A percentile compares a stretch with the other conserved stretches of the same genome.
Evolutionary conservation across 2,113 vertebrate genomes (phyloP).

Genomic region (Forbesichthys agassizii): DNA sequence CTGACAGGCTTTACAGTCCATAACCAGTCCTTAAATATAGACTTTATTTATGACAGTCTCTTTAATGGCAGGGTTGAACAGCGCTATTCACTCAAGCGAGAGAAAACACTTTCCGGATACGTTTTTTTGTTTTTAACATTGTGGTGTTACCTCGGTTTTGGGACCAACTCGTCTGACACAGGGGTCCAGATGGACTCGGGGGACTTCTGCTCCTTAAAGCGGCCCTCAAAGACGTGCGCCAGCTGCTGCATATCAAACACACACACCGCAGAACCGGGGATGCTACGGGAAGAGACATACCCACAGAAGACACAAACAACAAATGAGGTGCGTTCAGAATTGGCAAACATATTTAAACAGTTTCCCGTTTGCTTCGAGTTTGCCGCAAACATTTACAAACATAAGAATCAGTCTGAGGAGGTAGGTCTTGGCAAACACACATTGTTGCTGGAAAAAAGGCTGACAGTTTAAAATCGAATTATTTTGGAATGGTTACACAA

Average conservation of each 20-base stretch:
- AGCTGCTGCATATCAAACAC: constrained; percentile 96
- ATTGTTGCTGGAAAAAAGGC: no score
- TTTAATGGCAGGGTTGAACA: constrained; percentile 27
- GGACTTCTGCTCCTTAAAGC: constrained; percentile 95
- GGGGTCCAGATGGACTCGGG: constrained; percentile 96
- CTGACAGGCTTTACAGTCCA: constrained; percentile 37
- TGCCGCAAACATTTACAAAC: no score
- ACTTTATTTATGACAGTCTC: constrained; percentile 40
- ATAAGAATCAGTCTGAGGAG: no score
- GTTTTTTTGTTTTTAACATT: constrained; percentile 1
- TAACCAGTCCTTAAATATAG: constrained; percentile 15
- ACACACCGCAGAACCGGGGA: constrained; percentile 93
- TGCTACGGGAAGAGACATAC: constrained; percentile 71
- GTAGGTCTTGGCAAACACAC: no score
- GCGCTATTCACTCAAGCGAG: no score
- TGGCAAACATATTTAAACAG: no score
- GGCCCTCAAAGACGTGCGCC: constrained; percentile 88
- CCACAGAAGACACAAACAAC: neutral
- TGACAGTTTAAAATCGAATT: no score
- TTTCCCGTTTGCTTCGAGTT: no score
- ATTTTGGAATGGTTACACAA: no score
- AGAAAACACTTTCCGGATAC: no score
- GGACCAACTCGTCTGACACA: constrained; percentile 89
- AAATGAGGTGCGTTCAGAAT: no score
- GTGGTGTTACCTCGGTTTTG: constrained; percentile 86